Evolutionary conservation across 2,113 vertebrate genomes (phyloP), one percentile per base, ranked within the genome.

Genomic region (Heterocephalus glaber): DNA sequence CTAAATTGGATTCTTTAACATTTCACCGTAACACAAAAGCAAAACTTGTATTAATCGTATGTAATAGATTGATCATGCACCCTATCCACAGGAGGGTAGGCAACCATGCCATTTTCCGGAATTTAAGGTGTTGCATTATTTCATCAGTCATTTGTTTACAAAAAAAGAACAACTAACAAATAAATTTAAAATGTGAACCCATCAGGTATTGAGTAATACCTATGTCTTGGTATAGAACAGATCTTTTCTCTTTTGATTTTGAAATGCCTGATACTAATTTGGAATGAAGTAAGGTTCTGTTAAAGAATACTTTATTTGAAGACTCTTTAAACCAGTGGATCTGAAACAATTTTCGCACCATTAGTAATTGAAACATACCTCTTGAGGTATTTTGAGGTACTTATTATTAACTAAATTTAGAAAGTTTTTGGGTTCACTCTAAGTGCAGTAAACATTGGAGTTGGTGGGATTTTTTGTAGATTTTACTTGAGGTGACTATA

Each of bases 11-110:
- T 98, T 98, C 98, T 98, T 98, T 98, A 97, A 98, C 98, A 97
- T 98, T 98, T 98, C 98, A 98, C 98, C 98, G 96, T 98, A 98
- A 98, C 98, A 96, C 93, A 98, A 98, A 98, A 98, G 98, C 98
- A 99, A 98, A 98, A 98, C 98, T 98, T 97, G 97, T 98, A 98
- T 98, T 98, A 98, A 98, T 98, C 97, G 74, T 98, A 97, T 96
- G 90, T 98, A 92, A 96, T 96, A 98, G 98, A 98, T 98, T 98
- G 98, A 98, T 98, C 98, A 98, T 98, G 98, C 98, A 98, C 98
- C 96, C 85, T 98, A 98, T 98, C 98, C 98, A 98, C 98, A 98
- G 98, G 97, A 98, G 97, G 98, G 98, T 98, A 97, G 97, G 97
- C 94, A 98, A 98, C 97, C 77, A 98, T 92, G 98, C 98, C 97